Evolutionary conservation across 1,140 invertebrate species (phyloP), one percentile per base, ranked within the genome.

Genomic region (Dreissena polymorpha): DNA sequence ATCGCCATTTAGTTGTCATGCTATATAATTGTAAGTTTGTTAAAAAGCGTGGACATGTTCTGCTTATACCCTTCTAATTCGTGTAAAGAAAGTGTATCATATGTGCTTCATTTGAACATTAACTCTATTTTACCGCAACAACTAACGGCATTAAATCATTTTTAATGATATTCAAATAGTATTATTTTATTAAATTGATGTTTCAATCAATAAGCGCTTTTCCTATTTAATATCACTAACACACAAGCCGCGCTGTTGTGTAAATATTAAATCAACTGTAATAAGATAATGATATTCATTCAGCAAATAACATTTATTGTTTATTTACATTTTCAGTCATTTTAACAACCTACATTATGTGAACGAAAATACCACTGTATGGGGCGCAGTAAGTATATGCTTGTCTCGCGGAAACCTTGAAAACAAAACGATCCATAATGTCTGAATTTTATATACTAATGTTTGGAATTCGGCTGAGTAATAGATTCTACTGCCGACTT

Each of bases 261-360:
- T 23, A n/a, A 18, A 18, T 23, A 60, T 18, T 60, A 3, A n/a
- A n/a, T 60, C 2, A 23, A 60, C 16, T 60, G 16, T 10, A 18
- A 60, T 60, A 3, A n/a, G 3, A n/a, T 12, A 60, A 6, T n/a
- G 3, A n/a, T 12, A 60, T n/a, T n/a, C 2, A 18, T 60, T 60
- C 12, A 60, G 10, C 16, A 2, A n/a, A 60, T 60, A 55, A n/a
- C 57, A 60, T 60, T n/a, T n/a, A n/a, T 55, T 55, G 53, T 60
- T n/a, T 12, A 60, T 60, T n/a, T 60, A n/a, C 16, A n/a, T 3
- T 88, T 89, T 18, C 89, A 96, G 96, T 83, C 97, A 97, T 89
- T 94, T 98, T 18, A 96, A 97, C 84, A 96, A 96, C 21, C 93
- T 97, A 0, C 96, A 97, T 90, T 98, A 97, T 88, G 96, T 98